phyloP scores from a whole-genome alignment of 2,888 invertebrate species.

The Scaeva pyrastri region DNA sequence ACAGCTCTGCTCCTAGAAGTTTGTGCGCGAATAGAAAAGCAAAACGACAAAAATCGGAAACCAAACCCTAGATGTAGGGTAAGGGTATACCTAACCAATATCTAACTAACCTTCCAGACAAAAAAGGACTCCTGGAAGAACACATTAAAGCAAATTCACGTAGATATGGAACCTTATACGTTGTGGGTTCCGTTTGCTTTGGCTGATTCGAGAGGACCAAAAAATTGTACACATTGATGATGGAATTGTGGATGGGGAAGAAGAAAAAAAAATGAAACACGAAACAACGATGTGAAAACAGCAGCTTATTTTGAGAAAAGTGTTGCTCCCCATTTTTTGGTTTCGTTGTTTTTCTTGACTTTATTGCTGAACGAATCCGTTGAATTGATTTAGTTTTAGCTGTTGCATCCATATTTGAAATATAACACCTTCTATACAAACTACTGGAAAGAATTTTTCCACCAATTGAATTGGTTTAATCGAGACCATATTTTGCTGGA shows the following conservation, averaged over 20 bases:
- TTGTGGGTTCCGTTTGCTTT: slow-evolving; percentile 1
- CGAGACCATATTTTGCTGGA: background rate
- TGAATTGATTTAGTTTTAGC: background rate
- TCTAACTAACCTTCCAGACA: background rate
- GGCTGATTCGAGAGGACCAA: background rate
- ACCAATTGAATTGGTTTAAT: background rate
- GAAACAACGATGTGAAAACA: slow-evolving; percentile 54
- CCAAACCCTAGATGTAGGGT: slow-evolving; percentile 28
- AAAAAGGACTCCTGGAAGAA: slow-evolving; percentile 45
- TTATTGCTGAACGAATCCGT: background rate
- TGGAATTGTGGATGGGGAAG: background rate
- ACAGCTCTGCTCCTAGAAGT: background rate
- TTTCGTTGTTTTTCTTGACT: background rate
- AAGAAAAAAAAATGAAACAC: slow-evolving; percentile 32
- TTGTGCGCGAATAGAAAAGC: background rate
- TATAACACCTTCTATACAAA: background rate
- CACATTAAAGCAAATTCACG: slow-evolving; percentile 43
- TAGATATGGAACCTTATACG: slow-evolving; percentile 45
- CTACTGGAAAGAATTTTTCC: slow-evolving; percentile 15
- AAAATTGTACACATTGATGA: background rate
- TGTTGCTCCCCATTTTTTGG: slow-evolving; percentile 6
- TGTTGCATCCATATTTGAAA: slow-evolving; percentile 46
- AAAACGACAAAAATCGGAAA: slow-evolving; percentile 11
- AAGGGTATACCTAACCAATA: background rate
- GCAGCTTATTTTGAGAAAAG: slow-evolving; percentile 41